Evolutionary conservation across 2,797 vertebrate species (phyloP).

Genomic region (Bufotes viridis): DNA sequence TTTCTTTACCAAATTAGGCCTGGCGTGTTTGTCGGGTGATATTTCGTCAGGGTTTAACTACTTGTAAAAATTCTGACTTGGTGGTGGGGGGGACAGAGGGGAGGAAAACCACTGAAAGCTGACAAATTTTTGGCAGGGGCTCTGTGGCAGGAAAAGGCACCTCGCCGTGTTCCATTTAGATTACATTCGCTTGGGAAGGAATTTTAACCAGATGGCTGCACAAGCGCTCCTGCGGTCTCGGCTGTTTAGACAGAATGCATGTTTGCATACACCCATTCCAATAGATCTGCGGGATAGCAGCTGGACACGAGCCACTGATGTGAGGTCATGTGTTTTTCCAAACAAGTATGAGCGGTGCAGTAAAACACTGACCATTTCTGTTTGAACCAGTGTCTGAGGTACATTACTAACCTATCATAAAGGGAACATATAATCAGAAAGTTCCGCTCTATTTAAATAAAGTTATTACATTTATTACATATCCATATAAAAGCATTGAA

Average conservation of each 20-base stretch:
- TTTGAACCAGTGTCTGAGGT: background rate
- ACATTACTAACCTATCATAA: background rate
- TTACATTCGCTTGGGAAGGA: conserved; percentile 69
- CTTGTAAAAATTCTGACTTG: conserved; percentile 28
- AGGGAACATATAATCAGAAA: background rate
- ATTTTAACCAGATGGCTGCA: conserved; percentile 70
- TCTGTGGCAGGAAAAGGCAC: conserved; percentile 66
- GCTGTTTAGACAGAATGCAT: conserved; percentile 65
- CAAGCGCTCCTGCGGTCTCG: conserved; percentile 61
- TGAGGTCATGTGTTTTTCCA: conserved; percentile 57
- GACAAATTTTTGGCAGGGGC: conserved; percentile 62
- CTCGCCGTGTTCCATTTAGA: conserved; percentile 68
- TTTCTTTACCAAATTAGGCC: conserved; percentile 55
- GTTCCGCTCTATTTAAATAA: background rate
- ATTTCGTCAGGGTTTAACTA: conserved; percentile 42
- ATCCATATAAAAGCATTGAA: no score
- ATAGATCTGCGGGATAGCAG: conserved; percentile 47
- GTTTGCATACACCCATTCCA: conserved; percentile 59
- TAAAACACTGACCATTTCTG: background rate
- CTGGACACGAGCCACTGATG: conserved; percentile 18
- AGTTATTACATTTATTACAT: no score
- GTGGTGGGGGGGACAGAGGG: background rate
- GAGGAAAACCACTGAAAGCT: conserved; percentile 25
- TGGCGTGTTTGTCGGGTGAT: conserved; percentile 37
- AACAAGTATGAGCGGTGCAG: background rate